Evolutionary conservation across 2,113 vertebrate species (phyloP).

Genomic region (Equus przewalskii): DNA sequence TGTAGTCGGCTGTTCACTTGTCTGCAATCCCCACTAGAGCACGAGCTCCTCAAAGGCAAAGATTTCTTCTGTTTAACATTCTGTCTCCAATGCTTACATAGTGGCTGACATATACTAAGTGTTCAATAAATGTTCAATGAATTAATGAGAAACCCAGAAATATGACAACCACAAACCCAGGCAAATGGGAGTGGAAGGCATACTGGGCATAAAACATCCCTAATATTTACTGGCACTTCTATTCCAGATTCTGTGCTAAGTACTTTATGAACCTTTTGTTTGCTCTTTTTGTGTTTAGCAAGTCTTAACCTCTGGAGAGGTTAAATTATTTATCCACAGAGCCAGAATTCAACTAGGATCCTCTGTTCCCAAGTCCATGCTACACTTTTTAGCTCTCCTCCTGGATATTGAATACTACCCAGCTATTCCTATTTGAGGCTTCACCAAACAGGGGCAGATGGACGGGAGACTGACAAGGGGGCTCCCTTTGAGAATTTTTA

Average conservation of each 20-base stretch:
- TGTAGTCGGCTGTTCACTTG: background rate
- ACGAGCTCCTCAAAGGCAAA: background rate
- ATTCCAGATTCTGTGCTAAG: background rate
- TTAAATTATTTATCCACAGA: background rate
- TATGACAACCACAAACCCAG: background rate
- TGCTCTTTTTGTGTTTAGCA: background rate
- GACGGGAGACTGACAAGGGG: background rate
- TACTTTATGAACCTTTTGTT: background rate
- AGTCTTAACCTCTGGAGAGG: background rate
- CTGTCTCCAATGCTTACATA: background rate
- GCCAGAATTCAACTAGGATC: background rate
- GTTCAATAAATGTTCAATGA: background rate
- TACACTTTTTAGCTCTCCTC: background rate
- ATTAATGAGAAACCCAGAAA: background rate
- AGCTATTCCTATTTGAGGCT: background rate
- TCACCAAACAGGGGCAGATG: background rate
- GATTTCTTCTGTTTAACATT: background rate
- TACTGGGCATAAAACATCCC: background rate
- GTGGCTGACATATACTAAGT: background rate
- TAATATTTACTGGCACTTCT: background rate
- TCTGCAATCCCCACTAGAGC: background rate
- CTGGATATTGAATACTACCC: background rate
- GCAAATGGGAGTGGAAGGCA: background rate
- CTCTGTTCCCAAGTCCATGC: background rate
- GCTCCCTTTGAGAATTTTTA: background rate